Evolutionary conservation across 2,797 vertebrate genomes (phyloP), one percentile per base, ranked within the genome.

Genomic region (Amazonetta brasiliensis): DNA sequence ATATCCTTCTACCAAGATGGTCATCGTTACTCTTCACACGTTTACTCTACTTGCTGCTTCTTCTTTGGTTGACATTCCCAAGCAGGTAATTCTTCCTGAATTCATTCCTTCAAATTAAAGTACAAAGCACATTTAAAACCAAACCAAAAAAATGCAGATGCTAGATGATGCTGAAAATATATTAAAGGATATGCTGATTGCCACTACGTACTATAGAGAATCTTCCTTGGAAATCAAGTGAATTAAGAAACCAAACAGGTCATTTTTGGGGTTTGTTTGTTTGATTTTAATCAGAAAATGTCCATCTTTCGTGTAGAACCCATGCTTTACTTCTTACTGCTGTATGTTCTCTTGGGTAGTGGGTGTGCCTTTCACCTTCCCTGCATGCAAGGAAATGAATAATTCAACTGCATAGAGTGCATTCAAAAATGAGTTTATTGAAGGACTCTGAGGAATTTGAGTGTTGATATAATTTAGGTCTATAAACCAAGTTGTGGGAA

Each of bases 1-100:
- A 0, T 99, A 99, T 90, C 99, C 99, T 20, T 99, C 99, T 90
- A 99, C 99, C 64, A 98, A 98, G 58, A 99, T 99, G 99, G 99
- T 99, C 86, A 99, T 99, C 23, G 99, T 99, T 91, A 99, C 99
- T 23, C 97, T 99, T 96, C 99, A 99, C 97, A 99, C 99, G 63
- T 99, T 99, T 90, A 99, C 99, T 31, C 98, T 99, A 96, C 98
- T 99, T 85, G 99, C 99, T 54, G 98, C 99, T 44, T 99, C 99
- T 26, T 99, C 99, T 72, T 98, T 99, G 90, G 99, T 99, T 39
- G 99, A 99, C 83, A 99, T 99, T 72, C 99, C 99, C 37, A 99
- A 99, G 93, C 99, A 99, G 99, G 99, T 99, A 88, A 78, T n/a
- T 31, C 13, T 73, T 86, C 55, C 33, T 22, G 31, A 43, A 76